Conservation (phyloP, 2,113 vertebrate genomes). For the Tinamus guttatus region DNA sequence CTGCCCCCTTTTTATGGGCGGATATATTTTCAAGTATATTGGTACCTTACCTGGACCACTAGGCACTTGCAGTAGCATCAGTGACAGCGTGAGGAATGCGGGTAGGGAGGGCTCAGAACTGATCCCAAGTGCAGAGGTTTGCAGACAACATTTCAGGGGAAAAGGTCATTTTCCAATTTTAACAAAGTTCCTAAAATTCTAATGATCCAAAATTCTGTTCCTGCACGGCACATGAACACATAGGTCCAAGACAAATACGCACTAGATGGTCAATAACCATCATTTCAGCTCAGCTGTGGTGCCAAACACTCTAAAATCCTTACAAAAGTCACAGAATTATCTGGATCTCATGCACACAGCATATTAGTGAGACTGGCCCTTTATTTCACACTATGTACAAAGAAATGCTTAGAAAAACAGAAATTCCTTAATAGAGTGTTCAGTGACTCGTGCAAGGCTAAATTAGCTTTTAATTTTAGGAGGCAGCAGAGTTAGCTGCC, state of each 20-base stretch:
- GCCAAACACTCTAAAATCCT: not conserved
- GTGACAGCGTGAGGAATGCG: not conserved
- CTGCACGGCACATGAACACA: accelerated
- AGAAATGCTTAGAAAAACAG: not conserved
- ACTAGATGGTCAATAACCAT: not conserved
- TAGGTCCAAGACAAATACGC: not conserved
- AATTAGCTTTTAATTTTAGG: slow-evolving; percentile 18
- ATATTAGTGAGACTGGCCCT: not conserved
- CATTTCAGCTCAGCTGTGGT: not conserved
- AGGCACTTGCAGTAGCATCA: not conserved
- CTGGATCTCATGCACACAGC: not conserved
- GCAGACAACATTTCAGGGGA: not conserved
- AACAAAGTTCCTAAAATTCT: not conserved
- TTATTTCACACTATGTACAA: not conserved
- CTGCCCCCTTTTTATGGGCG: not conserved
- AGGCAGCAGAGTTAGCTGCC: not conserved
- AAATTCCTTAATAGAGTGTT: not conserved
- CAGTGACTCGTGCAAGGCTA: not conserved
- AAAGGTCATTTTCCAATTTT: not conserved
- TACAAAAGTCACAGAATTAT: not conserved
- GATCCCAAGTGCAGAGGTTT: not conserved
- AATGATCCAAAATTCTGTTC: not conserved
- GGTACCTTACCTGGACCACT: not conserved
- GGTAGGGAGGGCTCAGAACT: not conserved
- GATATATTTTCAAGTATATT: not conserved